Evolutionary conservation across 30 jellyfish, hydroid and myxozoan species (phyloP), one percentile per base, ranked within the genome.

Genomic region (Turritopsis rubra): DNA sequence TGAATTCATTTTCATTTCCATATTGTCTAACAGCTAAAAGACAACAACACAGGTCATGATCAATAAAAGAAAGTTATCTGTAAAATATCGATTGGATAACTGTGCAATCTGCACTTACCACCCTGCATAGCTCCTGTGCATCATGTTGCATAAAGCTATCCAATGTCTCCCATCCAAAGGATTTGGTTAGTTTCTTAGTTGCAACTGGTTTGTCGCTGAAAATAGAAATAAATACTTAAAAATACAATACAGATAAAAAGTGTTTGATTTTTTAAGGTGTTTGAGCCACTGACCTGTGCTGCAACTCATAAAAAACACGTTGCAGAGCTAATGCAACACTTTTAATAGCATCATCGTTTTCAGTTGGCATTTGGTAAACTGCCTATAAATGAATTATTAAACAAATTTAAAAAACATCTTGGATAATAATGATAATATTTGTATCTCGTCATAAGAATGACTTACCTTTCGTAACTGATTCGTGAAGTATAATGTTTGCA

Each of bases 61-160:
- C 23, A 83, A 22, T 31, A 22, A 52, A 21, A 80, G 22, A 41
- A n/a, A n/a, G n/a, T n/a, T n/a, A n/a, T n/a, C n/a, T 41, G 60
- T 41, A 41, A 41, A 41, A n/a, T n/a, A n/a, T n/a, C n/a, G n/a
- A n/a, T n/a, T n/a, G n/a, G n/a, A n/a, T n/a, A n/a, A n/a, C n/a
- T n/a, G n/a, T n/a, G n/a, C n/a, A n/a, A n/a, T n/a, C n/a, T n/a
- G 28, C 16, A 76, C 92, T 54, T 89, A 95, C 99, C 86, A 95
- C 97, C 72, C 99, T 75, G 79, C 99, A 95, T 13, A 95, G 74
- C 79, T 95, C 99, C 73, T 95, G 99, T 0, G 95, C 99, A 75
- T 95, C 99, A 78, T 95, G 99, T 74, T 95, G 99, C 97, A 89
- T 88, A 73, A 95, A 95, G 72, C 97, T 89, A 79, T 95, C 99